These are phyloP conservation scores for Sphenodon punctatus DNA, from an alignment of 2,797 vertebrate genomes.

Conservation along the genomic window DNA sequence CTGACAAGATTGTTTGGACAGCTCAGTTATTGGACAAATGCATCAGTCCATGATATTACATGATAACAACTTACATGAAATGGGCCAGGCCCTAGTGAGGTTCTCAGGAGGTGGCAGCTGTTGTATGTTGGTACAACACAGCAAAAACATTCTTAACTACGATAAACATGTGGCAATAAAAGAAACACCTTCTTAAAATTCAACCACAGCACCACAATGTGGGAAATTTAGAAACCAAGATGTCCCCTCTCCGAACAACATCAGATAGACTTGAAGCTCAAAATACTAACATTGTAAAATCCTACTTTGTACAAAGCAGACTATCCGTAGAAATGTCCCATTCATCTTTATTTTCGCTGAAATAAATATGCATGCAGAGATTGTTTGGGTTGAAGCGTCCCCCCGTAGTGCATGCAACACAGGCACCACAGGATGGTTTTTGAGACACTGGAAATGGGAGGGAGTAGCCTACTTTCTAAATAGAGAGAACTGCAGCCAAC, in stretches of 20 bases:
- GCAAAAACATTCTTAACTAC: background rate
- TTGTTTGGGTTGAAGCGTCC: background rate
- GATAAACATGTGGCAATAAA: background rate
- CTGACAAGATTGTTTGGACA: conserved; percentile 34
- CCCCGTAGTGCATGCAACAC: background rate
- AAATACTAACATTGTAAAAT: background rate
- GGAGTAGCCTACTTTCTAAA: too few relatives aligned
- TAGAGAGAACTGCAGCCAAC: background rate
- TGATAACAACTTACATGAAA: background rate
- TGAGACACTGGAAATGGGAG: too few relatives aligned
- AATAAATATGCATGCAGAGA: background rate
- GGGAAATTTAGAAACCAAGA: background rate
- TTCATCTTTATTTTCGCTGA: background rate
- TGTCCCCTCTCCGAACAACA: background rate
- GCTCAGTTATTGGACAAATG: conserved; percentile 2
- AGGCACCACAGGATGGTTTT: background rate
- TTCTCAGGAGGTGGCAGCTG: background rate
- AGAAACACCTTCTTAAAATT: background rate
- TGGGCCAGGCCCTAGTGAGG: background rate
- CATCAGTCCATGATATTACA: background rate
- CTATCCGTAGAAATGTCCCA: accelerated
- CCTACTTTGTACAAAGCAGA: background rate
- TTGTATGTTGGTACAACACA: background rate
- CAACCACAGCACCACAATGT: background rate
- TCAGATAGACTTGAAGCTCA: background rate